Conservation (phyloP, 2,888 invertebrate genomes). For the Embidobia sp. region DNA sequence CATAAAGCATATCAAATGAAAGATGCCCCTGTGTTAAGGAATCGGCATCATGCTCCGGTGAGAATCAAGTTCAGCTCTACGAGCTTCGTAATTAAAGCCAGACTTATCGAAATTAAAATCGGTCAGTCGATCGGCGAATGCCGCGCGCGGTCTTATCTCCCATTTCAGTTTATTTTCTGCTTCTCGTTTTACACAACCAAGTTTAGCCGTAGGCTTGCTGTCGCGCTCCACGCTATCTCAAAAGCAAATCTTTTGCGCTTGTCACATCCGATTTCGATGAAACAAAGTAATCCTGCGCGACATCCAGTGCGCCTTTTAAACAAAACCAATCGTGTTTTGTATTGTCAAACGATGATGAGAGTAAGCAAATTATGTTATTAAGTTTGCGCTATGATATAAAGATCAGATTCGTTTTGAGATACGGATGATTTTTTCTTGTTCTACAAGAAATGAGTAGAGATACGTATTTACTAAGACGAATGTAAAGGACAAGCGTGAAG, state of each 20-base stretch:
- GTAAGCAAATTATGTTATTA: too few relatives aligned
- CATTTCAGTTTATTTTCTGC: slow-evolving; percentile 43
- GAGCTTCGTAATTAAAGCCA: slow-evolving; percentile 70
- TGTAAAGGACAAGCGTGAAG: too few relatives aligned
- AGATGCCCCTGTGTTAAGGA: slow-evolving; percentile 32
- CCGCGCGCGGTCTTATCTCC: slow-evolving; percentile 33
- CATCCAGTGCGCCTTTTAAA: slow-evolving; percentile 18
- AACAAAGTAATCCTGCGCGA: slow-evolving; percentile 36
- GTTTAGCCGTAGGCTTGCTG: slow-evolving; percentile 46
- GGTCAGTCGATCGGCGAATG: slow-evolving; percentile 45
- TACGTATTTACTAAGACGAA: too few relatives aligned
- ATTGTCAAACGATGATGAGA: too few relatives aligned
- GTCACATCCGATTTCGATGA: slow-evolving; percentile 55
- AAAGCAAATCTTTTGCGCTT: slow-evolving; percentile 51
- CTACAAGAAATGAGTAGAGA: too few relatives aligned
- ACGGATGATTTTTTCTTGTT: too few relatives aligned
- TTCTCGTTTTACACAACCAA: slow-evolving; percentile 41
- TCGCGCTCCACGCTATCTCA: slow-evolving; percentile 29
- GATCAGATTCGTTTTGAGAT: too few relatives aligned
- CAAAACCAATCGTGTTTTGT: too few relatives aligned
- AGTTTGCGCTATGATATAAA: too few relatives aligned
- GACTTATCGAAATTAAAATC: slow-evolving; percentile 74
- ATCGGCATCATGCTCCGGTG: slow-evolving; percentile 51
- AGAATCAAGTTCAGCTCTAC: slow-evolving; percentile 54
- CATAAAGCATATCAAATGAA: slow-evolving; percentile 37